These are phyloP conservation scores for Pao palembangensis DNA, from an alignment of 2,113 vertebrate species.

Conservation along the genomic window DNA sequence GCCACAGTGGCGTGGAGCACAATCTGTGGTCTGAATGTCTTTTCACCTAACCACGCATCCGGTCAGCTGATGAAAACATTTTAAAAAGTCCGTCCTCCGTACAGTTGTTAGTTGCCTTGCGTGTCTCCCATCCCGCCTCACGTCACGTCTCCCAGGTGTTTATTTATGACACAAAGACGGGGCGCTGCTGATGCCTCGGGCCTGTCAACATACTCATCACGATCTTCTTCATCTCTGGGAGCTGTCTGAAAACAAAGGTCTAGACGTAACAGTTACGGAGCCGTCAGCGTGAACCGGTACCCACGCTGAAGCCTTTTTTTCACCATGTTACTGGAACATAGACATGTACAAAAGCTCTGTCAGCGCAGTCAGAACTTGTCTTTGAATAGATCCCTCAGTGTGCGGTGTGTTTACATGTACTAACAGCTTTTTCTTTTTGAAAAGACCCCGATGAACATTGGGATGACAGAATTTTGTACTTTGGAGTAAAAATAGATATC, in stretches of 20 bases:
- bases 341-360: slow-evolving; percentile 49
- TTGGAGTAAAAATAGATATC: slow-evolving; percentile 58
- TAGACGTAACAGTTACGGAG: slow-evolving; percentile 37
- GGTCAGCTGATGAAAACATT: background rate
- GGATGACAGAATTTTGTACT: slow-evolving; percentile 44
- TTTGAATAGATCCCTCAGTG: slow-evolving; percentile 37
- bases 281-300: slow-evolving; percentile 36
- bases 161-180: slow-evolving; percentile 51
- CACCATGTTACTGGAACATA: slow-evolving; percentile 30
- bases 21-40: slow-evolving; percentile 11
- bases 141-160: slow-evolving; percentile 49
- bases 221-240: slow-evolving; percentile 37
- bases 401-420: slow-evolving; percentile 46
- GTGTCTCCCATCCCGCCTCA: slow-evolving; percentile 1
- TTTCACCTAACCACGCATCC: background rate
- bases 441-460: slow-evolving; percentile 34
- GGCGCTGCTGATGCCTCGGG: slow-evolving; percentile 54
- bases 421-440: slow-evolving; percentile 25
- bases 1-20: background rate
- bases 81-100: slow-evolving; percentile 5
- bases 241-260: slow-evolving; percentile 60
- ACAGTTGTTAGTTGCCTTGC: slow-evolving; percentile 33
- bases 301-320: slow-evolving; percentile 26
- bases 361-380: slow-evolving; percentile 39
- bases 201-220: slow-evolving; percentile 54